These are phyloP conservation scores for Drosophila atripex DNA, from an alignment of 2,888 invertebrate genomes.

Conservation along the genomic window DNA sequence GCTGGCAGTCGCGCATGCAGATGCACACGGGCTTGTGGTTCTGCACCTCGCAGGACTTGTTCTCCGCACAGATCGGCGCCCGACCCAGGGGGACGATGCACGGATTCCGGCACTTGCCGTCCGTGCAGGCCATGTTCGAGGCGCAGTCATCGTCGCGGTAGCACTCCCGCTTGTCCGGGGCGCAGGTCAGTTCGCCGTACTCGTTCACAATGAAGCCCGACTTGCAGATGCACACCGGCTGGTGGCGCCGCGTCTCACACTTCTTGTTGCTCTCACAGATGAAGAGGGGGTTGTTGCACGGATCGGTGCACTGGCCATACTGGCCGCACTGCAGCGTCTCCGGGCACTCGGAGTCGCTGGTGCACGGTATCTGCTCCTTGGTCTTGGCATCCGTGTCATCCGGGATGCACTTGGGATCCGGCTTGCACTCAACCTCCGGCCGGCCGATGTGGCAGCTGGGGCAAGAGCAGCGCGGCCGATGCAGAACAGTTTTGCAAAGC, in stretches of 20 bases:
- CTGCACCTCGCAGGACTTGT: slow-evolving; percentile 94
- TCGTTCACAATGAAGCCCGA: slow-evolving; percentile 95
- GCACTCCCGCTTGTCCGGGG: slow-evolving; percentile 92
- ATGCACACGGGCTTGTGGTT: slow-evolving; percentile 94
- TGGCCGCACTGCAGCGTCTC: slow-evolving; percentile 90
- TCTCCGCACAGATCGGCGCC: slow-evolving; percentile 89
- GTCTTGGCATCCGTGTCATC: slow-evolving; percentile 84
- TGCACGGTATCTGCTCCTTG: slow-evolving; percentile 87
- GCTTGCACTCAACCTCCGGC: slow-evolving; percentile 91
- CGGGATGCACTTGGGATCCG: slow-evolving; percentile 90
- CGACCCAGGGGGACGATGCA: slow-evolving; percentile 87
- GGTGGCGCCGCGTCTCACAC: slow-evolving; percentile 94
- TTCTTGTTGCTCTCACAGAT: slow-evolving; percentile 92
- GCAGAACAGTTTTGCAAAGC: slow-evolving; percentile 92
- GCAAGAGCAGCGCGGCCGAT: slow-evolving; percentile 94
- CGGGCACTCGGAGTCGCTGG: slow-evolving; percentile 89
- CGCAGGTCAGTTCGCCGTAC: slow-evolving; percentile 93
- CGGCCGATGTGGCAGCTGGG: slow-evolving; percentile 94
- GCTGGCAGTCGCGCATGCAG: slow-evolving; percentile 94
- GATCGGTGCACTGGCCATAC: slow-evolving; percentile 91
- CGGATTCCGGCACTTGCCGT: slow-evolving; percentile 93
- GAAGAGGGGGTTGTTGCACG: slow-evolving; percentile 88
- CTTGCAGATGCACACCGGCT: slow-evolving; percentile 94
- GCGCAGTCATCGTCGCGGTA: slow-evolving; percentile 92
- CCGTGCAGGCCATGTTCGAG: slow-evolving; percentile 92